Percentiles rank a stretch among this genome's conserved stretches.
These are phyloP conservation scores for Abscondita cerata DNA, from an alignment of 2,888 invertebrate genomes.

Conservation along the genomic window DNA sequence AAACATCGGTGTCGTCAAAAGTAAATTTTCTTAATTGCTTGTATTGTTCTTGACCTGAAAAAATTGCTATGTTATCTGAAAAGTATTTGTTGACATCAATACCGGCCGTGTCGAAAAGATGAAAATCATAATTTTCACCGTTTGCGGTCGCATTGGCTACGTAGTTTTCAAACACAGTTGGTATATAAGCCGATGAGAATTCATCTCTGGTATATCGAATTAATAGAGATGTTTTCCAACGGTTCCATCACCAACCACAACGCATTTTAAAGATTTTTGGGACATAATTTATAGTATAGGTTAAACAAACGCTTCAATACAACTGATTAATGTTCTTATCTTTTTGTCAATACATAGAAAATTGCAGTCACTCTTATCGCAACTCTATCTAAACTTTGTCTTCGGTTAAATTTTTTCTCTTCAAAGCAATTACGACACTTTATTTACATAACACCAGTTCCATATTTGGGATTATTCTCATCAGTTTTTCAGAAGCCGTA, in stretches of 20 bases:
- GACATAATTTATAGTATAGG: neutral
- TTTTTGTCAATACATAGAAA: too few species aligned
- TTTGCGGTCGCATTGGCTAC: neutral
- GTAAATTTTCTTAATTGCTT: conserved; percentile 95
- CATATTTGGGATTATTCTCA: too few species aligned
- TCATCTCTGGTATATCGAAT: conserved; percentile 8
- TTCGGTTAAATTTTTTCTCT: too few species aligned
- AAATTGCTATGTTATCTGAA: too few species aligned
- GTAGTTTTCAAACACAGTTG: conserved; percentile 12
- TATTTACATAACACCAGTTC: too few species aligned
- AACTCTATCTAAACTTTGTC: too few species aligned
- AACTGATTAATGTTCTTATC: too few species aligned
- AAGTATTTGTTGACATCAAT: too few species aligned
- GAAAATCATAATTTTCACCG: conserved; percentile 2
- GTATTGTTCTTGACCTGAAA: conserved; percentile 93
- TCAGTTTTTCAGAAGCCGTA: too few species aligned
- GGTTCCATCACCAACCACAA: conserved; percentile 95
- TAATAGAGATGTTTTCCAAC: conserved; percentile 83
- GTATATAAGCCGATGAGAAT: neutral
- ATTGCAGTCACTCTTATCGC: too few species aligned
- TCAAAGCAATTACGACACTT: too few species aligned
- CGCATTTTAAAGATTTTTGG: conserved; percentile 82
- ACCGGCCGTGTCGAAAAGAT: conserved; percentile 17
- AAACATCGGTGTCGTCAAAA: conserved; percentile 99
- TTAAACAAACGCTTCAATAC: too few species aligned